A percentile compares a stretch with the other conserved stretches of the same genome.
These are phyloP conservation scores for Alligator sinensis DNA, from an alignment of 2,113 vertebrate genomes.

Conservation along the genomic window DNA sequence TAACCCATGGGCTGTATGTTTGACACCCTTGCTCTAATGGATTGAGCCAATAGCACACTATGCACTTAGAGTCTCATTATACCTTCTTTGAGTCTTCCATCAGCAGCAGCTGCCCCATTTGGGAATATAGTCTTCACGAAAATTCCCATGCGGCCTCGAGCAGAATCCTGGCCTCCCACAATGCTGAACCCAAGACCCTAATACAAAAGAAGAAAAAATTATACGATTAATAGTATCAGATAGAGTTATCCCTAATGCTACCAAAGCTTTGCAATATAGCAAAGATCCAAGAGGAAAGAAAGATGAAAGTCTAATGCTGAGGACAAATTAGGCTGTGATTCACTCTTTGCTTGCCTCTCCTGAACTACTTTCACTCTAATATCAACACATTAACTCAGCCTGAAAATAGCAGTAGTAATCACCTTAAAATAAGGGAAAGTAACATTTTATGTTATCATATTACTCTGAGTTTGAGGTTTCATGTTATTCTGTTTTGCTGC, in stretches of 20 bases:
- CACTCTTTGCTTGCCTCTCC: background rate
- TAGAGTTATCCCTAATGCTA: background rate
- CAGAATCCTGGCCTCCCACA: conserved; percentile 95
- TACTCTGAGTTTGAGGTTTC: background rate
- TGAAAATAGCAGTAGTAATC: background rate
- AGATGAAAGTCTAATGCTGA: background rate
- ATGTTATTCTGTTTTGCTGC: background rate
- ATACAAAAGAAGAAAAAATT: background rate
- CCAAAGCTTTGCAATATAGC: background rate
- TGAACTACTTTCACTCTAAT: background rate
- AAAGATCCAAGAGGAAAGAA: background rate
- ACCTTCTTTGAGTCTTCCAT: conserved; percentile 97
- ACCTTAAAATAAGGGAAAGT: background rate
- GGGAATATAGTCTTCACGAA: conserved; percentile 98
- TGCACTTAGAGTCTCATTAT: background rate
- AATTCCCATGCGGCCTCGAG: conserved; percentile 96
- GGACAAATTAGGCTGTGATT: background rate
- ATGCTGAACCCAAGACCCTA: conserved; percentile 97
- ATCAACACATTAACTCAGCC: background rate
- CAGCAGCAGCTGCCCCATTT: conserved; percentile 92
- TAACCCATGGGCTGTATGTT: no score
- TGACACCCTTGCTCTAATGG: background rate
- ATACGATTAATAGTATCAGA: background rate
- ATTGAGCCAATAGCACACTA: background rate
- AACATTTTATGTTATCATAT: background rate